Conservation (phyloP, 2,888 invertebrate genomes). For the Campaea margaritaria region DNA sequence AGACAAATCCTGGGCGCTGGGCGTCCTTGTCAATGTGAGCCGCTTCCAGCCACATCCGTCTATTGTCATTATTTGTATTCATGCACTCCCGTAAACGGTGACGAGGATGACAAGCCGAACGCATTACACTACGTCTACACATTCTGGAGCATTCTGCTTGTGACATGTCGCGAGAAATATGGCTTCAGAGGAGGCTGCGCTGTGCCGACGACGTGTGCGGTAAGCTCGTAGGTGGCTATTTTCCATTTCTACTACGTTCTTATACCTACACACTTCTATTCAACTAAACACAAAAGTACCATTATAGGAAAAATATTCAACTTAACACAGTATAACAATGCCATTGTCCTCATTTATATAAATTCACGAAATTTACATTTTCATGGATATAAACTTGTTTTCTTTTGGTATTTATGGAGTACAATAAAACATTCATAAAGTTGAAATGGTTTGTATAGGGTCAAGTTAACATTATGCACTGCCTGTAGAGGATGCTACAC, state of each 20-base stretch:
- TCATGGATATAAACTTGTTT: slow-evolving; percentile 67
- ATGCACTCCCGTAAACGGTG: slow-evolving; percentile 77
- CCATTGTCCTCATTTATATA: slow-evolving; percentile 39
- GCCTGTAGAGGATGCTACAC: slow-evolving; percentile 74
- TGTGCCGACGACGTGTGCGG: slow-evolving; percentile 63
- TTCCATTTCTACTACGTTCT: slow-evolving; percentile 46
- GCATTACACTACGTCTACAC: slow-evolving; percentile 36
- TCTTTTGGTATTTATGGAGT: slow-evolving; percentile 66
- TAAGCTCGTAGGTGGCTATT: slow-evolving; percentile 63
- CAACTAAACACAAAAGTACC: slow-evolving; percentile 34
- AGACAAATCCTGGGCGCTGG: slow-evolving; percentile 76
- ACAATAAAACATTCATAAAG: slow-evolving; percentile 72
- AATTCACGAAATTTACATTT: slow-evolving; percentile 61
- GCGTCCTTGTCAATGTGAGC: slow-evolving; percentile 86
- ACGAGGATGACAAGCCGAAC: slow-evolving; percentile 66
- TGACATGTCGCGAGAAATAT: slow-evolving; percentile 30
- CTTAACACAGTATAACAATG: slow-evolving; percentile 45
- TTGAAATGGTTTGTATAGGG: slow-evolving; percentile 74
- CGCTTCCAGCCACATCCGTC: slow-evolving; percentile 84
- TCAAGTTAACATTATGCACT: slow-evolving; percentile 80
- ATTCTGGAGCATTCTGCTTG: slow-evolving; percentile 46
- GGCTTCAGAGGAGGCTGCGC: slow-evolving; percentile 30
- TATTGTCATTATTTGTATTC: slow-evolving; percentile 82
- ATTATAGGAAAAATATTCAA: slow-evolving; percentile 34
- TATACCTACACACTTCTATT: slow-evolving; percentile 39